phyloP scores from a whole-genome alignment of 1,140 invertebrate genomes.

The Holotrichia oblita region DNA sequence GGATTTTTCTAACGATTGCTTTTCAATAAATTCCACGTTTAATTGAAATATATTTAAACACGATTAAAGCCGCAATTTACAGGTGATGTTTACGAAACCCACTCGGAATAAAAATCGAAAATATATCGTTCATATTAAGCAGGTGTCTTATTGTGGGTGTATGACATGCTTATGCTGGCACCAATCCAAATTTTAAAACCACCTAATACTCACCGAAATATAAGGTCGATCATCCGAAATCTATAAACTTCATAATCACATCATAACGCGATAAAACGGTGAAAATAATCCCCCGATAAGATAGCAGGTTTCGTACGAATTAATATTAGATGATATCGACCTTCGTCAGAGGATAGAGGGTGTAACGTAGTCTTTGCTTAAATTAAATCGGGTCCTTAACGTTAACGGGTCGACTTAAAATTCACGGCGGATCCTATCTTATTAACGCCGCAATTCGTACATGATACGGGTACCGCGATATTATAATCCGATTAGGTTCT shows the following conservation, averaged over 20 bases:
- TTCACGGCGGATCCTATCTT: constrained; percentile 48
- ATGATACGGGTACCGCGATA: constrained; percentile 47
- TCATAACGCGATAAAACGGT: constrained; percentile 38
- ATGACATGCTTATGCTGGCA: constrained; percentile 24
- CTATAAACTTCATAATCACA: constrained; percentile 48
- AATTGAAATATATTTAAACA: not conserved
- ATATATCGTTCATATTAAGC: constrained; percentile 40
- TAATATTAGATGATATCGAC: constrained; percentile 40
- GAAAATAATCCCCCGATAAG: constrained; percentile 45
- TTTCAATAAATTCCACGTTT: not conserved
- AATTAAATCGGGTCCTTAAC: not conserved
- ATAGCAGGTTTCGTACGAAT: constrained; percentile 37
- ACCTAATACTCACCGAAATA: constrained; percentile 56
- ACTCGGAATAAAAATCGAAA: not conserved
- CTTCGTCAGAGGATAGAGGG: constrained; percentile 48
- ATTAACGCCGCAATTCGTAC: constrained; percentile 39
- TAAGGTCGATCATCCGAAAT: constrained; percentile 55
- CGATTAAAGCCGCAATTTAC: not conserved
- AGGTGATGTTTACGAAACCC: not conserved
- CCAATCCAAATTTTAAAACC: constrained; percentile 49
- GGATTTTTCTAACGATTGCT: no score
- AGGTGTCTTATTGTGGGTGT: constrained; percentile 35
- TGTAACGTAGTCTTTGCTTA: constrained; percentile 44
- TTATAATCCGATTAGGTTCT: constrained; percentile 45
- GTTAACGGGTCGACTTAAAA: constrained; percentile 37